Percentiles rank a stretch among this genome's conserved stretches.
Conservation (phyloP, 2,797 vertebrate species). For the Luscinia megarhynchos region DNA sequence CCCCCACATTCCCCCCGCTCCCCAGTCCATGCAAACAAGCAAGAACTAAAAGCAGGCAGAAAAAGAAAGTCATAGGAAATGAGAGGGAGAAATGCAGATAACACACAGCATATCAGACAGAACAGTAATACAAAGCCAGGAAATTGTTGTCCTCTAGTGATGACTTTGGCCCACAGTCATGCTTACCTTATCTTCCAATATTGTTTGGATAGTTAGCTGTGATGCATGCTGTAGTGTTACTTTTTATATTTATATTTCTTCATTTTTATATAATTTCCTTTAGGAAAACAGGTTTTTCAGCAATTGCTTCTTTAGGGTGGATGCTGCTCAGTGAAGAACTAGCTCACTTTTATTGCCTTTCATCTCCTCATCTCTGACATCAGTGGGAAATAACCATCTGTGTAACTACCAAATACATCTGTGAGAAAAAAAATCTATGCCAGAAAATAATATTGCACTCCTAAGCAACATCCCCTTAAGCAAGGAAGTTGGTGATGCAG, state of each 20-base stretch:
- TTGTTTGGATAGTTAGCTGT: neutral
- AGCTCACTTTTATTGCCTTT: slow-evolving; percentile 11
- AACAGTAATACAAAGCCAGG: slow-evolving; percentile 43
- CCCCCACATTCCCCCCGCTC: rapidly evolving
- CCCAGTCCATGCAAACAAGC: neutral
- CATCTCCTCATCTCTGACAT: neutral
- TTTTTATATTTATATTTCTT: neutral
- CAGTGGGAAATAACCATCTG: slow-evolving; percentile 1
- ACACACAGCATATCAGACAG: slow-evolving; percentile 32
- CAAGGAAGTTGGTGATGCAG: neutral
- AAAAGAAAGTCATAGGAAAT: slow-evolving; percentile 60
- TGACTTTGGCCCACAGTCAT: neutral
- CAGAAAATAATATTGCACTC: neutral
- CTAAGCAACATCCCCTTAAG: neutral
- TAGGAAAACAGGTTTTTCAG: neutral
- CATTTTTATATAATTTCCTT: neutral
- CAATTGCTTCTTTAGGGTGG: neutral
- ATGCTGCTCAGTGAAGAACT: neutral
- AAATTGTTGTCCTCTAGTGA: slow-evolving; percentile 43
- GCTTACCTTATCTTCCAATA: neutral
- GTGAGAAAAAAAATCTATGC: slow-evolving; percentile 5
- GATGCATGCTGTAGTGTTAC: neutral
- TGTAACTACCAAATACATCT: slow-evolving; percentile 6
- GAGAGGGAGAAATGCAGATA: slow-evolving; percentile 23
- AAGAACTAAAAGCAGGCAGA: slow-evolving; percentile 6